Conservation (phyloP, 2,888 invertebrate genomes). For the Apodemia hepburni region DNA sequence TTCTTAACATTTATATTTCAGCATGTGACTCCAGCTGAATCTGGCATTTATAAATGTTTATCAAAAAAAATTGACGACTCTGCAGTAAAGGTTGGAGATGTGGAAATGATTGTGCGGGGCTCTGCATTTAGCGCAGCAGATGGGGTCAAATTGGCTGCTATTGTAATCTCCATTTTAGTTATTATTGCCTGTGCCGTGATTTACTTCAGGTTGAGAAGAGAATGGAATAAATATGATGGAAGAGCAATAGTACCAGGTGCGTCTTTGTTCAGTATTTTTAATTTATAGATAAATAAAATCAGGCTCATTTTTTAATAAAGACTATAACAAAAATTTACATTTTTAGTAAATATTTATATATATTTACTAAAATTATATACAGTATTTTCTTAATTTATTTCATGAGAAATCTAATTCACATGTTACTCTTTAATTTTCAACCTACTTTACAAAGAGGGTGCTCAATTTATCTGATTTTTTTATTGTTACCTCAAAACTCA, state of each 20-base stretch:
- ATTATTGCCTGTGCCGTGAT: constrained; percentile 63
- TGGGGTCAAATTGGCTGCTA: constrained; percentile 68
- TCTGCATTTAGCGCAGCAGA: constrained; percentile 59
- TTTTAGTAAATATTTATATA: too few relatives aligned
- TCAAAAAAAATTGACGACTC: constrained; percentile 78
- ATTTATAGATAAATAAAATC: not conserved
- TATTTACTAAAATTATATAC: too few relatives aligned
- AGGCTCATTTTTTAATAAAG: too few relatives aligned
- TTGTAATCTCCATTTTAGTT: constrained; percentile 66
- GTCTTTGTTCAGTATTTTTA: not conserved
- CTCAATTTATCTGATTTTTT: too few relatives aligned
- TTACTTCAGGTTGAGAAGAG: constrained; percentile 61
- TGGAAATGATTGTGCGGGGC: constrained; percentile 81
- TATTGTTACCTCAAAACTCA: too few relatives aligned
- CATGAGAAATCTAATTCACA: too few relatives aligned
- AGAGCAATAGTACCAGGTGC: constrained; percentile 59
- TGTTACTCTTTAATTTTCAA: too few relatives aligned
- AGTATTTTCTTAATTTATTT: too few relatives aligned
- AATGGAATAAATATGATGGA: constrained; percentile 66
- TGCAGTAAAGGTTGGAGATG: constrained; percentile 74
- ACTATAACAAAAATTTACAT: too few relatives aligned
- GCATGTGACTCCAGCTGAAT: constrained; percentile 81
- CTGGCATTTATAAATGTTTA: constrained; percentile 83
- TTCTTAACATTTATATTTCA: constrained; percentile 41
- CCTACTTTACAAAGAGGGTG: too few relatives aligned